Evolutionary conservation across 2,797 vertebrate species (phyloP).

Genomic region (Diplodus puntazzo): DNA sequence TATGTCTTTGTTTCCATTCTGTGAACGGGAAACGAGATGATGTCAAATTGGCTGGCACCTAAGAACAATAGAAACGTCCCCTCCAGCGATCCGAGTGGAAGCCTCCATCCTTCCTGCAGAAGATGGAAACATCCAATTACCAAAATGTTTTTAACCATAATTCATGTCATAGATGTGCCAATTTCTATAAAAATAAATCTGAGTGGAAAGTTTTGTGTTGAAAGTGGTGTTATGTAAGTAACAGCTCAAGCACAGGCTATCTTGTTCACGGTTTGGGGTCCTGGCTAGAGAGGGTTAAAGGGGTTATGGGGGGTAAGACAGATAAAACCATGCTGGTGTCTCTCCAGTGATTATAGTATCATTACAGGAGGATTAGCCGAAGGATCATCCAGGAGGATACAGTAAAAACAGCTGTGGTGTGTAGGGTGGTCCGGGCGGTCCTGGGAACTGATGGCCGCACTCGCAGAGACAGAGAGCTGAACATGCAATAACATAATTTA

Average conservation of each 20-base stretch:
- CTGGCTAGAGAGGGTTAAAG: background rate
- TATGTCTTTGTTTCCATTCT: slow-evolving; percentile 1
- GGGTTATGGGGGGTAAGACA: slow-evolving; percentile 2
- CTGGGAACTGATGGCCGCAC: slow-evolving; percentile 64
- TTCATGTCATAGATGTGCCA: too few species aligned
- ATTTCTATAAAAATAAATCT: background rate
- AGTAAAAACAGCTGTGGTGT: slow-evolving; percentile 81
- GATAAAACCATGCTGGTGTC: slow-evolving; percentile 42
- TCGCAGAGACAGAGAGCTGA: slow-evolving; percentile 23
- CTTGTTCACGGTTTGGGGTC: slow-evolving; percentile 33
- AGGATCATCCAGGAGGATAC: slow-evolving; percentile 77
- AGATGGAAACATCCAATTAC: slow-evolving; percentile 1
- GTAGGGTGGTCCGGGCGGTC: slow-evolving; percentile 59
- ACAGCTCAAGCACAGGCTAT: background rate
- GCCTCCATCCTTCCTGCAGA: background rate
- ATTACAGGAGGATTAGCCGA: slow-evolving; percentile 81
- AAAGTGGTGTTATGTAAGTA: slow-evolving; percentile 13
- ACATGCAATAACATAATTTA: slow-evolving; percentile 29
- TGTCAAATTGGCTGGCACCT: background rate
- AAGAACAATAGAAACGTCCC: slow-evolving; percentile 8
- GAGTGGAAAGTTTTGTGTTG: slow-evolving; percentile 4
- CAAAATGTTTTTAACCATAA: too few species aligned
- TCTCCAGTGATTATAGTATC: slow-evolving; percentile 73
- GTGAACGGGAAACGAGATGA: slow-evolving; percentile 2
- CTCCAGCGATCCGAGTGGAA: background rate